Conservation (phyloP, 2,113 vertebrate genomes). For the Egretta garzetta region DNA sequence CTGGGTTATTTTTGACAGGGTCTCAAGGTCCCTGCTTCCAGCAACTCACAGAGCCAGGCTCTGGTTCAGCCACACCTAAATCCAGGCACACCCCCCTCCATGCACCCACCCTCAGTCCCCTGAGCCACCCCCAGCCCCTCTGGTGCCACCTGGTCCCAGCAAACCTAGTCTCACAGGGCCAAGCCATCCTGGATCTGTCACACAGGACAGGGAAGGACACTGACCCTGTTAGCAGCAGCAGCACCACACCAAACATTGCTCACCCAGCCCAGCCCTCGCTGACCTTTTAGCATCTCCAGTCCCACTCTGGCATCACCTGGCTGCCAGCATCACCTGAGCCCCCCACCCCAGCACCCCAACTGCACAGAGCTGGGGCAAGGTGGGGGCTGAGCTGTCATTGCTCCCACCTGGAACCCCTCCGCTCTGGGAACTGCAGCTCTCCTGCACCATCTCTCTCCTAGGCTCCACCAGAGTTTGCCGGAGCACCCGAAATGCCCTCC, state of each 20-base stretch:
- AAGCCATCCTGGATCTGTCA: not conserved
- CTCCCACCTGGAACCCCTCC: not conserved
- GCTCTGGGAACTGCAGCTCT: not conserved
- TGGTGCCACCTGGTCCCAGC: fast-evolving
- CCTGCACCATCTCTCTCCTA: not conserved
- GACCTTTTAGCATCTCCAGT: not conserved
- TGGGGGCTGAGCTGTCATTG: not conserved
- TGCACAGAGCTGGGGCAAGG: not conserved
- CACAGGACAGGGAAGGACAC: fast-evolving
- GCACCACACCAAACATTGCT: not conserved
- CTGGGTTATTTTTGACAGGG: not conserved
- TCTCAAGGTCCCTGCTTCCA: not conserved
- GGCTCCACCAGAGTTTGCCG: not conserved
- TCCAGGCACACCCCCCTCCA: not conserved
- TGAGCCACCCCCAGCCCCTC: not conserved
- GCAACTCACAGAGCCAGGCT: not conserved
- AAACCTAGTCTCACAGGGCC: not conserved
- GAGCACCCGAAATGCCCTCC: not conserved
- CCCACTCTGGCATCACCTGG: not conserved
- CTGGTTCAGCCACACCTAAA: not conserved
- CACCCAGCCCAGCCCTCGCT: fast-evolving
- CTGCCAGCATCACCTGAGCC: not conserved
- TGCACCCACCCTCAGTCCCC: not conserved
- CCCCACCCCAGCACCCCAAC: fast-evolving
- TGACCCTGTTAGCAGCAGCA: fast-evolving